A percentile compares a stretch with the other conserved stretches of the same genome.
Conservation (phyloP, 2,888 invertebrate genomes). For the Drosophila robusta region DNA sequence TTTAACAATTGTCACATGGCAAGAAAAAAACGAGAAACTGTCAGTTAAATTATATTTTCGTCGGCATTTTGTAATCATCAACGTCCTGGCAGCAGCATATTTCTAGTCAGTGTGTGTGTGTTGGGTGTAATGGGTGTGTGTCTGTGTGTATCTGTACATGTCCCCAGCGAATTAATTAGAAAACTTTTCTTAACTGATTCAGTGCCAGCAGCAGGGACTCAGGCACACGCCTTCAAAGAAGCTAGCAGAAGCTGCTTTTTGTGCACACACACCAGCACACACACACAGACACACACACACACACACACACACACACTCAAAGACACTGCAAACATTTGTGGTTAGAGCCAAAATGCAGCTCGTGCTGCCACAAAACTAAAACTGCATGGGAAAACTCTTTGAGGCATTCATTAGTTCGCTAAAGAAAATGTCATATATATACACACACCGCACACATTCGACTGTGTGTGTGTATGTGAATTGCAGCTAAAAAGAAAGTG, state of each 20-base stretch:
- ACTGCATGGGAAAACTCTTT: slow-evolving; percentile 67
- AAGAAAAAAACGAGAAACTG: slow-evolving; percentile 53
- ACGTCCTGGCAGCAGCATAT: slow-evolving; percentile 42
- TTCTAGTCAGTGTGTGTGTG: slow-evolving; percentile 22
- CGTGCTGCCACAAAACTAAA: slow-evolving; percentile 58
- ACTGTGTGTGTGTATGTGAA: slow-evolving; percentile 13
- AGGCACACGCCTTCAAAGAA: slow-evolving; percentile 53
- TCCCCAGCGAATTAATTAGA: slow-evolving; percentile 80
- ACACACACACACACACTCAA: slow-evolving; percentile 1
- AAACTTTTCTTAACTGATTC: slow-evolving; percentile 81
- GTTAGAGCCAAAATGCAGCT: slow-evolving; percentile 52
- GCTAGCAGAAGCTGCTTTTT: slow-evolving; percentile 25
- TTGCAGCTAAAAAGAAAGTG: slow-evolving; percentile 48
- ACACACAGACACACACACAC: slow-evolving; percentile 10
- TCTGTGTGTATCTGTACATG: slow-evolving; percentile 47
- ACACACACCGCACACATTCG: neutral
- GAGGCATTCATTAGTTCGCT: slow-evolving; percentile 71
- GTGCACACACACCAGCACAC: slow-evolving; percentile 26
- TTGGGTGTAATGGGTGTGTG: slow-evolving; percentile 5
- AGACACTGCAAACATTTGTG: slow-evolving; percentile 64
- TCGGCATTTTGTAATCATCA: slow-evolving; percentile 57
- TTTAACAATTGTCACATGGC: slow-evolving; percentile 63
- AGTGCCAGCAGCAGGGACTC: slow-evolving; percentile 64
- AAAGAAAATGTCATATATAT: slow-evolving; percentile 63
- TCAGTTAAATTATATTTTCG: slow-evolving; percentile 72